phyloP scores from a whole-genome alignment of 2,113 vertebrate species.

The Chionodraco myersi region DNA sequence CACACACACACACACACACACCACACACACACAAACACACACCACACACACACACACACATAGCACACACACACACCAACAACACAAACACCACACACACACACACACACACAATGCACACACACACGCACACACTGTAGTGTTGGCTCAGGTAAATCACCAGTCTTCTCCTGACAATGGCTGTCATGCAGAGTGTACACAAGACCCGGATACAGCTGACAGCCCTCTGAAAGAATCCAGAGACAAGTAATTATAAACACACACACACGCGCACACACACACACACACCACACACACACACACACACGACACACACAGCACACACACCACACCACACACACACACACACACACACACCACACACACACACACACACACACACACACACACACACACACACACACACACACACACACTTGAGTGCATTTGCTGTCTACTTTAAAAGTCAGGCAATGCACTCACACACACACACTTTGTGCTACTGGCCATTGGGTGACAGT shows the following conservation, averaged over 20 bases:
- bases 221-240: constrained; percentile 42
- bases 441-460: too few species aligned
- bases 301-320: constrained; percentile 11
- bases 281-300: constrained; percentile 9
- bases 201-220: constrained; percentile 38
- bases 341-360: constrained; percentile 15
- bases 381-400: constrained; percentile 32
- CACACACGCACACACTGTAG: background rate
- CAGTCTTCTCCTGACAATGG: constrained; percentile 25
- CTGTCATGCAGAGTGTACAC: constrained; percentile 38
- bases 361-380: constrained; percentile 16
- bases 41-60: too few species aligned
- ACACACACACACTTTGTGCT: constrained; percentile 5
- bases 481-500: constrained; percentile 41
- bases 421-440: too few species aligned
- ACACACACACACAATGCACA: background rate
- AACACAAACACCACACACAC: background rate
- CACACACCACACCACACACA: constrained; percentile 8
- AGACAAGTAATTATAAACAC: constrained; percentile 50
- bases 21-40: background rate
- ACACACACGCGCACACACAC: constrained; percentile 11
- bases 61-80: background rate
- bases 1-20: too few species aligned
- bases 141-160: constrained; percentile 42
- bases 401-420: background rate